phyloP scores from a whole-genome alignment of 2,797 vertebrate genomes.

The Mycteria americana region DNA sequence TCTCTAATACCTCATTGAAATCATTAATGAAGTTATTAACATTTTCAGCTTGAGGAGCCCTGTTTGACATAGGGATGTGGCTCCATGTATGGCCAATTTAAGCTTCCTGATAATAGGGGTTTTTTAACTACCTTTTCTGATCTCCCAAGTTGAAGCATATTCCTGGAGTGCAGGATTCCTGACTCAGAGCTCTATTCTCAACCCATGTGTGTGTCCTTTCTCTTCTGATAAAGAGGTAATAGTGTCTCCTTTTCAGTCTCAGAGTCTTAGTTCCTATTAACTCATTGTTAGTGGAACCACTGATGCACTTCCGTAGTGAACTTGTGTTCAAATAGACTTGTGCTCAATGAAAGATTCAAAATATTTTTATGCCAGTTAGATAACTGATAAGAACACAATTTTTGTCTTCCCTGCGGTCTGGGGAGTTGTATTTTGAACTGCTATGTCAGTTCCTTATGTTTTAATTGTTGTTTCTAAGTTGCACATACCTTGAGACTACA shows the following conservation, averaged over 20 bases:
- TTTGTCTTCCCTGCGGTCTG: neutral
- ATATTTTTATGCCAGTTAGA: neutral
- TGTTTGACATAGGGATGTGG: neutral
- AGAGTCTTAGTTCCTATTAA: neutral
- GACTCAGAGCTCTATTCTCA: neutral
- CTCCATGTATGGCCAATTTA: neutral
- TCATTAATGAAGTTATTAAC: neutral
- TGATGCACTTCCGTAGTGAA: neutral
- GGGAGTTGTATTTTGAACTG: neutral
- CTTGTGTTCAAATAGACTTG: neutral
- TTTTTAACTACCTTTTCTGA: neutral
- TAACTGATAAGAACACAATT: neutral
- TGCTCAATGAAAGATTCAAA: neutral
- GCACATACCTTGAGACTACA: neutral
- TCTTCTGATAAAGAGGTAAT: neutral
- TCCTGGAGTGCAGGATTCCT: neutral
- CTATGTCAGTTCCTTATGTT: neutral
- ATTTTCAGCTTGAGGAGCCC: neutral
- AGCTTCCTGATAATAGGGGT: neutral
- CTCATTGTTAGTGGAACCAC: neutral
- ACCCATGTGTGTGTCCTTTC: neutral
- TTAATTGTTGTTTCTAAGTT: neutral
- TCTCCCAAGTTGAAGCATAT: neutral
- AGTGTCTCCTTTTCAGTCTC: neutral
- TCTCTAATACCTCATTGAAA: neutral